Evolutionary conservation across 2,888 invertebrate species (phyloP).

Genomic region (Luperina nickerlii): DNA sequence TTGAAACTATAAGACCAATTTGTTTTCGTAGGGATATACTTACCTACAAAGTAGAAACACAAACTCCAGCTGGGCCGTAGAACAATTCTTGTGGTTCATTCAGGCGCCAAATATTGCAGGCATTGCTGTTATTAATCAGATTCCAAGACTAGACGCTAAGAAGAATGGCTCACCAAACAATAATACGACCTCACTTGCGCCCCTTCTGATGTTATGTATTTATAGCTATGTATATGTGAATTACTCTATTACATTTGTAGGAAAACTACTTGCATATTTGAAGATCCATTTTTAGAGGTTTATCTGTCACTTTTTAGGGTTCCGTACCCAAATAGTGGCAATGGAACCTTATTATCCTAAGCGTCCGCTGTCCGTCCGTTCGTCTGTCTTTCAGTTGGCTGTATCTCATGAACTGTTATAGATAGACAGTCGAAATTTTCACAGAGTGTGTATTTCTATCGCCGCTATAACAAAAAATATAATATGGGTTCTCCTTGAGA

Average conservation of each 20-base stretch:
- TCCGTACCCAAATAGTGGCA: too few relatives aligned
- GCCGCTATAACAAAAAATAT: too few relatives aligned
- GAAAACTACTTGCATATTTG: background rate
- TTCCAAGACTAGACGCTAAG: constrained; percentile 73
- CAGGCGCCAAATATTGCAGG: constrained; percentile 78
- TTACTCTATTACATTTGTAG: background rate
- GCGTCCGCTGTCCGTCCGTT: too few relatives aligned
- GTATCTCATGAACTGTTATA: too few relatives aligned
- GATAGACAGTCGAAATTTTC: too few relatives aligned
- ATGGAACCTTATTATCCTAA: too few relatives aligned
- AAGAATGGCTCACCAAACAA: constrained; percentile 84
- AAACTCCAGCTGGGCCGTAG: constrained; percentile 67
- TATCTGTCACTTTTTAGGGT: too few relatives aligned
- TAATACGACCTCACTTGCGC: constrained; percentile 69
- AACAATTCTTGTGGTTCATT: constrained; percentile 81
- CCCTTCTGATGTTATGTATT: constrained; percentile 44
- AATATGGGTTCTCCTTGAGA: too few relatives aligned
- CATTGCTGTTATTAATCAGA: constrained; percentile 85
- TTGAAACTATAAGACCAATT: constrained; percentile 7
- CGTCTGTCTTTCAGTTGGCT: too few relatives aligned
- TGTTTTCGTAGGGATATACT: background rate
- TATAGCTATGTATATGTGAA: background rate
- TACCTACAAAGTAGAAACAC: constrained; percentile 60
- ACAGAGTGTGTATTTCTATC: too few relatives aligned
- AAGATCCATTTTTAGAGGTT: background rate